Percentiles rank a stretch among this genome's conserved stretches.
Conservation (phyloP, 2,797 vertebrate species). For the Phoxinus dragarum region DNA sequence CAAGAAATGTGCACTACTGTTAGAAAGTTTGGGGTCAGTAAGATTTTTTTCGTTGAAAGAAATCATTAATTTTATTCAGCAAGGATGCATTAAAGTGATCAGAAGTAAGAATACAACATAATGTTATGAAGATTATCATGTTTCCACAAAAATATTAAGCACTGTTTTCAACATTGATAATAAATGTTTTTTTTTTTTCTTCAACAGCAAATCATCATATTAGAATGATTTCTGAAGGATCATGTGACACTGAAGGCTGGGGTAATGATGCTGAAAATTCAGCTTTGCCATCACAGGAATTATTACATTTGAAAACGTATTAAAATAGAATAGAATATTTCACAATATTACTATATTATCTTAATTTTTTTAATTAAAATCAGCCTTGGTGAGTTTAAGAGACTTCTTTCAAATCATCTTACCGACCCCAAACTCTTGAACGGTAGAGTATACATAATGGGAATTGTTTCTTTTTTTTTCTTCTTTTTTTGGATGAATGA, state of each 20-base stretch:
- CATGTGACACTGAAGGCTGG: background rate
- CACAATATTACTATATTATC: background rate
- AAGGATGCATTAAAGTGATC: background rate
- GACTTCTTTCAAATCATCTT: background rate
- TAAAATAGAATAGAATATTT: background rate
- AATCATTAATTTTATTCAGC: background rate
- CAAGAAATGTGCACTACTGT: constrained; percentile 12
- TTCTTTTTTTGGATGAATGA: too few species aligned
- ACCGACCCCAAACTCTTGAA: background rate
- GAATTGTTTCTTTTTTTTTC: too few species aligned
- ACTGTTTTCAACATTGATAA: background rate
- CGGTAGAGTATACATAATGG: background rate
- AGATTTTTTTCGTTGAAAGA: too few species aligned
- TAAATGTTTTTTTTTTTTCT: background rate
- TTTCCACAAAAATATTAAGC: background rate
- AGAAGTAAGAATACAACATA: background rate
- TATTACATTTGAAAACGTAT: background rate
- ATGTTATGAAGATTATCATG: background rate
- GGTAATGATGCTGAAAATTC: background rate
- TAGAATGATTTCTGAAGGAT: background rate
- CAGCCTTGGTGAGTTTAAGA: background rate
- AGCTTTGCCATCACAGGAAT: background rate
- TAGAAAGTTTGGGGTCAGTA: background rate
- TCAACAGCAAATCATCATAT: background rate
- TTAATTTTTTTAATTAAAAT: too few species aligned